Evolutionary conservation across 1,140 invertebrate genomes (phyloP).

Genomic region (Pseudachorutes palmiensis): DNA sequence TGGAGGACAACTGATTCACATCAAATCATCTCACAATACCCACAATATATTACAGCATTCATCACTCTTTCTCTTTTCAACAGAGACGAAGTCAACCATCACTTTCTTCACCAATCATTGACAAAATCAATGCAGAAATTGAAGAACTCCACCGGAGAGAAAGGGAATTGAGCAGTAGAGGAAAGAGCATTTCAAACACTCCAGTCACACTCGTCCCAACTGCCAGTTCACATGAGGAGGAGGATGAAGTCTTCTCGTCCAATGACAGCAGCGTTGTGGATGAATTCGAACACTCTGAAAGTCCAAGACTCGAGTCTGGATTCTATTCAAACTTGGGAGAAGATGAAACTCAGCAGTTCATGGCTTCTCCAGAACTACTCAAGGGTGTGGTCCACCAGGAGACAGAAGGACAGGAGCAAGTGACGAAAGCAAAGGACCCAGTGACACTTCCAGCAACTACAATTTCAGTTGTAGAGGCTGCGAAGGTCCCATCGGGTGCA

Average conservation of each 20-base stretch:
- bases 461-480: not conserved
- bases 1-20: too few relatives aligned
- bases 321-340: conserved; percentile 16
- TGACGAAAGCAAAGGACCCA: not conserved
- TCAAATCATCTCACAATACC: too few relatives aligned
- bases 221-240: not conserved
- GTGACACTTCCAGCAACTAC: not conserved
- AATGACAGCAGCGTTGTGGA: not conserved
- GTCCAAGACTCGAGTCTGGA: conserved; percentile 3
- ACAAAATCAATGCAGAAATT: conserved; percentile 28
- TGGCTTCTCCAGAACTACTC: not conserved
- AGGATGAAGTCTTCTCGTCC: conserved; percentile 10
- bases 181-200: not conserved
- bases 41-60: too few relatives aligned
- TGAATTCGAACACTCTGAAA: conserved; percentile 16
- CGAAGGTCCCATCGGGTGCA: too few relatives aligned
- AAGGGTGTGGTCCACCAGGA: not conserved
- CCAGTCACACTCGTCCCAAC: not conserved
- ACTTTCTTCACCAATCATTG: conserved; percentile 2
- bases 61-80: not conserved
- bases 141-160: conserved; percentile 23
- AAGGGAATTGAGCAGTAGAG: conserved; percentile 16
- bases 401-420: not conserved
- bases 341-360: not conserved
- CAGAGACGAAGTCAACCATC: not conserved